These are phyloP conservation scores for Lithobates sylvaticus DNA, from an alignment of 2,797 vertebrate species.

Conservation along the genomic window DNA sequence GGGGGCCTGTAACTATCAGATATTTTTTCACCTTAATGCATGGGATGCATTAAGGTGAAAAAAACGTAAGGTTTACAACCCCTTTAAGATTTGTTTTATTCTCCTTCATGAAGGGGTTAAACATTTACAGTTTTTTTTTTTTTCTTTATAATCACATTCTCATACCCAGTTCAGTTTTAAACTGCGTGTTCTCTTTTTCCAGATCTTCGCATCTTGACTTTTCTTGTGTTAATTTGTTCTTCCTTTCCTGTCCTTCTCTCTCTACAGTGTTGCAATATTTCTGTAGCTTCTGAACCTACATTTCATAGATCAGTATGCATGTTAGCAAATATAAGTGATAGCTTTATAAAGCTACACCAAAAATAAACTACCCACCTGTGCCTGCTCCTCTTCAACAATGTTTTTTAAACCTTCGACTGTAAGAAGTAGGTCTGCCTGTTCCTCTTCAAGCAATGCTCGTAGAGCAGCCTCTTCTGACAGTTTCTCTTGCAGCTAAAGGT, in stretches of 20 bases:
- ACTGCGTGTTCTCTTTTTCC: constrained; percentile 63
- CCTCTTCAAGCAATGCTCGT: constrained; percentile 72
- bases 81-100: too few relatives aligned
- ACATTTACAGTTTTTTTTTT: not conserved
- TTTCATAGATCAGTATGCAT: not conserved
- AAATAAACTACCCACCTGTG: constrained; percentile 68
- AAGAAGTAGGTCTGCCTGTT: constrained; percentile 71
- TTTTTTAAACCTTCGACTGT: constrained; percentile 75
- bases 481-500: constrained; percentile 72
- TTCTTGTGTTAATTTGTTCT: constrained; percentile 68
- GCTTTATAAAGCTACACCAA: not conserved
- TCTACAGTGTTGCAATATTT: constrained; percentile 69
- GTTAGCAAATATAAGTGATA: not conserved
- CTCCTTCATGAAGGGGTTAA: too few relatives aligned
- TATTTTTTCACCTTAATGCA: too few relatives aligned
- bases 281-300: constrained; percentile 76
- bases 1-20: too few relatives aligned
- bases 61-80: too few relatives aligned
- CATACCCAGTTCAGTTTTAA: constrained; percentile 71
- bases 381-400: constrained; percentile 72
- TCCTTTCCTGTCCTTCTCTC: constrained; percentile 66
- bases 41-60: too few relatives aligned
- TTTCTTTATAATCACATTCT: not conserved
- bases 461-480: constrained; percentile 71
- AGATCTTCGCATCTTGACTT: constrained; percentile 66